Evolutionary conservation across 2,113 vertebrate genomes (phyloP).

Genomic region (Leptobrachium ailaonicum): DNA sequence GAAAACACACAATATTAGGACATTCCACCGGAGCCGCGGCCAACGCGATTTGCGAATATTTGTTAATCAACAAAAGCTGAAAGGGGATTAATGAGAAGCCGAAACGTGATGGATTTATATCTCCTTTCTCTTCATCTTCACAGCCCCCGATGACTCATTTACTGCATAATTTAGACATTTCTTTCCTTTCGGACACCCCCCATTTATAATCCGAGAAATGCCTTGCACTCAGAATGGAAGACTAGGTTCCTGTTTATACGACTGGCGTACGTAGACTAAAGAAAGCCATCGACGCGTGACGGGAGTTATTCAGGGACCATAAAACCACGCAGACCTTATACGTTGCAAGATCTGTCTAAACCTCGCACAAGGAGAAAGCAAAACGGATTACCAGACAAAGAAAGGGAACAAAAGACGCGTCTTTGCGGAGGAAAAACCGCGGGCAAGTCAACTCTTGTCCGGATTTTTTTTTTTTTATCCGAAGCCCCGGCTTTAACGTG

Average conservation of each 20-base stretch:
- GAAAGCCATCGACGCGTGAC: not conserved
- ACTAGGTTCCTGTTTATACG: not conserved
- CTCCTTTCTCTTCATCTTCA: not conserved
- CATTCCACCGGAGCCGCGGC: not conserved
- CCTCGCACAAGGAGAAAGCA: conserved; percentile 3
- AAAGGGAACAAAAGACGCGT: not conserved
- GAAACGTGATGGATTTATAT: not conserved
- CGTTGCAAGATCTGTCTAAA: not conserved
- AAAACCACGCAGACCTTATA: not conserved
- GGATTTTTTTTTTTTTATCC: not conserved
- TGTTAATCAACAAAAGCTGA: not conserved
- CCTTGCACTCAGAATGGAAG: not conserved
- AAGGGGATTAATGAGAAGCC: not conserved
- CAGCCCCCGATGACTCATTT: not conserved
- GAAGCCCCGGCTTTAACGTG: not conserved
- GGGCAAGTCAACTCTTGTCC: conserved; percentile 21
- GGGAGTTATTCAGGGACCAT: not conserved
- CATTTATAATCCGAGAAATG: not conserved
- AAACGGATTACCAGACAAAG: conserved; percentile 6
- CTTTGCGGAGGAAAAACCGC: not conserved
- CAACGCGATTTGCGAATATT: not conserved
- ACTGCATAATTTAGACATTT: not conserved
- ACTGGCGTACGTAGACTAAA: not conserved
- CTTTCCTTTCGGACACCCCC: not conserved
- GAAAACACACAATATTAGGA: not conserved